These are phyloP conservation scores for Ophioninae sp. DNA, from an alignment of 2,888 invertebrate genomes.

Conservation along the genomic window DNA sequence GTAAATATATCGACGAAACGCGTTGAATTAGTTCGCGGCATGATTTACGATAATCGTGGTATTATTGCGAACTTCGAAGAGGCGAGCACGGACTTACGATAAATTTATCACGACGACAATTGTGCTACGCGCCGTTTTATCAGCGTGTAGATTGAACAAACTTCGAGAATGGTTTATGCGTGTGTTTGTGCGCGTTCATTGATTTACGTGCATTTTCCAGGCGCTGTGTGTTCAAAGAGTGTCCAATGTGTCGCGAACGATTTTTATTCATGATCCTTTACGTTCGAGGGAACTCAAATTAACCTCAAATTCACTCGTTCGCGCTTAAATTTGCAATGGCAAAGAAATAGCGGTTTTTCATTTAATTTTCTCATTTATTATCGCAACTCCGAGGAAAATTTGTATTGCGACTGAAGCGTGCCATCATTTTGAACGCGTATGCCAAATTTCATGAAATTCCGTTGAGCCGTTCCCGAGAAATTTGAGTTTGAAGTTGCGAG, in stretches of 20 bases:
- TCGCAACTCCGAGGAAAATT: neutral
- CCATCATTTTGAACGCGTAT: neutral
- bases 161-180: slow-evolving; percentile 40
- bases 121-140: slow-evolving; percentile 59
- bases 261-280: neutral
- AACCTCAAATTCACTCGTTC: neutral
- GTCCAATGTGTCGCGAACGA: neutral
- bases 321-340: no score
- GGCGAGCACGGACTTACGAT: slow-evolving; percentile 57
- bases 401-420: neutral
- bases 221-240: neutral
- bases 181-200: slow-evolving; percentile 4
- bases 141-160: slow-evolving; percentile 51
- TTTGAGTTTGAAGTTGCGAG: slow-evolving; percentile 6
- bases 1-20: neutral
- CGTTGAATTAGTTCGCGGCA: slow-evolving; percentile 24
- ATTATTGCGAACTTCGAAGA: slow-evolving; percentile 51
- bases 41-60: slow-evolving; percentile 42
- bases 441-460: slow-evolving; percentile 16
- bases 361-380: neutral
- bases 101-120: slow-evolving; percentile 60
- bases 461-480: neutral
- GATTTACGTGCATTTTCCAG: slow-evolving; percentile 25
- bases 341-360: neutral
- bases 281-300: neutral